Conservation (phyloP, 2,888 invertebrate genomes). For the Epistrophe eligans region DNA sequence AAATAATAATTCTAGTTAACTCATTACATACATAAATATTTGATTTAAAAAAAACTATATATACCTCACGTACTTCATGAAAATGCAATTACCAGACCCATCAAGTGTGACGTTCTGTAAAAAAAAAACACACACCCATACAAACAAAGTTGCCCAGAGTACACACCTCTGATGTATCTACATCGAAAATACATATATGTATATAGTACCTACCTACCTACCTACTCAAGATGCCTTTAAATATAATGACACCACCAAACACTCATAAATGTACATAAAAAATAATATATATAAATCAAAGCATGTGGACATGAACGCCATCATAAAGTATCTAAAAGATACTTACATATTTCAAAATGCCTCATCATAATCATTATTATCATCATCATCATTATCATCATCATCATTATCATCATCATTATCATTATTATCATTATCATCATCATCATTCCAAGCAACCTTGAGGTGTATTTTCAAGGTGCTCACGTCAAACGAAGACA, state of each 20-base stretch:
- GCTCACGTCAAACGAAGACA: constrained; percentile 77
- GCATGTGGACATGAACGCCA: constrained; percentile 25
- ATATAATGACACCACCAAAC: not conserved
- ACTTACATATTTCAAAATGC: constrained; percentile 25
- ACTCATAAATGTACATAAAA: not conserved
- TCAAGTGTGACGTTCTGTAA: constrained; percentile 20
- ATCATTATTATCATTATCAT: constrained; percentile 32
- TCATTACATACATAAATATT: constrained; percentile 19
- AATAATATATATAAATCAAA: constrained; percentile 16
- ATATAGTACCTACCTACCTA: too few relatives aligned
- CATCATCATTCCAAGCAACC: constrained; percentile 77
- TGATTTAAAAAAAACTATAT: not conserved
- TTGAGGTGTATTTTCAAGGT: constrained; percentile 82
- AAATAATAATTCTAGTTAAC: not conserved
- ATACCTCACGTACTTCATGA: constrained; percentile 27
- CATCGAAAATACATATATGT: not conserved
- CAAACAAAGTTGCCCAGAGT: constrained; percentile 4
- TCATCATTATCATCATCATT: constrained; percentile 19
- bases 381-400: constrained; percentile 14
- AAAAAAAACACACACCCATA: not conserved
- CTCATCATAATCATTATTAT: constrained; percentile 31
- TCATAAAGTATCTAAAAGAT: constrained; percentile 41
- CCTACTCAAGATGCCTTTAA: not conserved
- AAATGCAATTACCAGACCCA: constrained; percentile 25
- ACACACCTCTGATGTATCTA: not conserved